Conservation (phyloP, 2,113 vertebrate species). For the Puntigrus tetrazona region DNA sequence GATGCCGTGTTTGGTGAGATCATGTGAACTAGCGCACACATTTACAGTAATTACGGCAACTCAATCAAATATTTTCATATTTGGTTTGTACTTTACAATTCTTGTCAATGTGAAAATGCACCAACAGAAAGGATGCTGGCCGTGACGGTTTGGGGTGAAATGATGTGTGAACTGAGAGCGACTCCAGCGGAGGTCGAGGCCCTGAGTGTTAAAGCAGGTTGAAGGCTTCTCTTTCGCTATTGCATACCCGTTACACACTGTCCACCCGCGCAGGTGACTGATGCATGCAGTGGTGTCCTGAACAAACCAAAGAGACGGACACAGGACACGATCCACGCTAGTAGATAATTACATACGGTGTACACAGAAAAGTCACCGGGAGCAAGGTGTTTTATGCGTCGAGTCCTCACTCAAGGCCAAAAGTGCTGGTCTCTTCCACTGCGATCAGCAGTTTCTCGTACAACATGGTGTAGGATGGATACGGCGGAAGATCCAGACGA, state of each 20-base stretch:
- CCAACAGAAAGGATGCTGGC: neutral
- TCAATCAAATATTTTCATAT: neutral
- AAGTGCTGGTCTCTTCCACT: slow-evolving; percentile 91
- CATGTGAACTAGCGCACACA: neutral
- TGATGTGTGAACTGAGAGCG: slow-evolving; percentile 16
- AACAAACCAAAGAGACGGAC: slow-evolving; percentile 43
- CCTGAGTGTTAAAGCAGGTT: slow-evolving; percentile 58
- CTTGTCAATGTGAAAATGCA: neutral
- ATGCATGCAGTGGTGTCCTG: slow-evolving; percentile 48
- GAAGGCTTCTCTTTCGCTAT: slow-evolving; percentile 53
- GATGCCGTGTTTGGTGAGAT: neutral
- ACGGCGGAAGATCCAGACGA: slow-evolving; percentile 88
- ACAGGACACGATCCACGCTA: neutral
- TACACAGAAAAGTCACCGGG: neutral
- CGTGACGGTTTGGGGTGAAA: neutral
- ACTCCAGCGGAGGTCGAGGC: slow-evolving; percentile 51
- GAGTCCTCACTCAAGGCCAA: slow-evolving; percentile 85
- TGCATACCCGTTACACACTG: slow-evolving; percentile 51
- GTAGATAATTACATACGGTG: slow-evolving; percentile 1
- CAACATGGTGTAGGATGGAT: slow-evolving; percentile 88
- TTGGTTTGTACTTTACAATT: slow-evolving; percentile 27
- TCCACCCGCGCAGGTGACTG: slow-evolving; percentile 50
- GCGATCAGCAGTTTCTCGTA: slow-evolving; percentile 89
- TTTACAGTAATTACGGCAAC: slow-evolving; percentile 14
- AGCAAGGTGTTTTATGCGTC: neutral